Evolutionary conservation across 2,113 vertebrate species (phyloP).

Genomic region (Nycticorax nycticorax): DNA sequence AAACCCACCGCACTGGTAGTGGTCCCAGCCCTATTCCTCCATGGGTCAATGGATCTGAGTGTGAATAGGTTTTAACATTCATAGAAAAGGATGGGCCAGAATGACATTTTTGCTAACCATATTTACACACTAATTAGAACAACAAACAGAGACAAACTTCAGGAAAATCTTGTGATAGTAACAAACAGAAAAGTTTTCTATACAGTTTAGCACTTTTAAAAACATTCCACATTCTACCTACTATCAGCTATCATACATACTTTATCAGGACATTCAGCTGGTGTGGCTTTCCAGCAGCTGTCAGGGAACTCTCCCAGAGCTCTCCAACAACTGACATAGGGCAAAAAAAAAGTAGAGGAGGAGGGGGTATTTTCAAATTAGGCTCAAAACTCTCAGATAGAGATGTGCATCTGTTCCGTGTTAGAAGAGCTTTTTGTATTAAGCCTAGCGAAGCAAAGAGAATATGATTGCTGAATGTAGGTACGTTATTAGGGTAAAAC

Average conservation of each 20-base stretch:
- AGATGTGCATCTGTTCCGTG: neutral
- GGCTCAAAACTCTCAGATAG: neutral
- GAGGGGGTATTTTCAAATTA: neutral
- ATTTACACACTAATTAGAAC: slow-evolving; percentile 13
- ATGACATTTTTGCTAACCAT: neutral
- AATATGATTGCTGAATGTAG: neutral
- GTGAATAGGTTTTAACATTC: neutral
- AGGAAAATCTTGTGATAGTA: neutral
- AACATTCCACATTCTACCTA: neutral
- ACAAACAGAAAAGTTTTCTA: neutral
- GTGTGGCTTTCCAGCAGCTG: neutral
- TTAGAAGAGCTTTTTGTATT: neutral
- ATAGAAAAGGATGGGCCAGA: neutral
- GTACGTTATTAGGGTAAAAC: neutral
- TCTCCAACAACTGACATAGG: neutral
- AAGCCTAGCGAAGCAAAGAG: neutral
- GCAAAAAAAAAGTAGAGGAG: neutral
- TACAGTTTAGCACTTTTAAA: neutral
- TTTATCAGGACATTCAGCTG: neutral
- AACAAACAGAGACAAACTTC: neutral
- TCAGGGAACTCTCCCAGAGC: neutral
- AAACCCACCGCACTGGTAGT: neutral
- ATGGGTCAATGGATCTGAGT: neutral
- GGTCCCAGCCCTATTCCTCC: neutral
- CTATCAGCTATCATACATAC: neutral